These are phyloP conservation scores for Himalopsyche tibetana DNA, from an alignment of 2,888 invertebrate species.

Conservation along the genomic window DNA sequence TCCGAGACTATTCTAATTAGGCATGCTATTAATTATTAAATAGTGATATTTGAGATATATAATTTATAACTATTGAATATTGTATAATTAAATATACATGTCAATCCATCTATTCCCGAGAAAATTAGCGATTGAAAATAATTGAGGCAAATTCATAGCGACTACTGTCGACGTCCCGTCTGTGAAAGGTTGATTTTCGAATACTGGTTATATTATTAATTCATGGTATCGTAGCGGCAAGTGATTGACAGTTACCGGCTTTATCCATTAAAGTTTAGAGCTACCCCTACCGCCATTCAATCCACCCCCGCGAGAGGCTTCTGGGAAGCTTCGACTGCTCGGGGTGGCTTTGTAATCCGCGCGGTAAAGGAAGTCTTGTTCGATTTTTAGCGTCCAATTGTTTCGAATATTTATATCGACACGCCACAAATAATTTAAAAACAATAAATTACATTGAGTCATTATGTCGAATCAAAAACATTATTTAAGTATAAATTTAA, in stretches of 20 bases:
- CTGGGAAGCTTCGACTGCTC: slow-evolving; percentile 20
- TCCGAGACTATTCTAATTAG: too few species aligned
- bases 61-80: neutral
- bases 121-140: slow-evolving; percentile 27
- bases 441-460: too few species aligned
- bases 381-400: neutral
- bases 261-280: slow-evolving; percentile 61
- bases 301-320: slow-evolving; percentile 18
- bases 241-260: slow-evolving; percentile 63
- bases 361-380: neutral
- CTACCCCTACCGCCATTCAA: slow-evolving; percentile 32
- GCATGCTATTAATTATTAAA: too few species aligned
- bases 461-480: too few species aligned
- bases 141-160: slow-evolving; percentile 28
- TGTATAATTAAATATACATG: slow-evolving; percentile 9
- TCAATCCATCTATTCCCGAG: neutral
- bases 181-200: slow-evolving; percentile 45
- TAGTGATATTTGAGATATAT: too few species aligned
- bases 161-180: neutral
- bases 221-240: slow-evolving; percentile 55
- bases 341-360: slow-evolving; percentile 31
- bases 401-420: too few species aligned
- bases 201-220: slow-evolving; percentile 54
- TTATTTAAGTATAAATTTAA: too few species aligned
- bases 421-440: too few species aligned